Conservation (phyloP, 2,113 vertebrate genomes). For the Bothrops jararaca region DNA sequence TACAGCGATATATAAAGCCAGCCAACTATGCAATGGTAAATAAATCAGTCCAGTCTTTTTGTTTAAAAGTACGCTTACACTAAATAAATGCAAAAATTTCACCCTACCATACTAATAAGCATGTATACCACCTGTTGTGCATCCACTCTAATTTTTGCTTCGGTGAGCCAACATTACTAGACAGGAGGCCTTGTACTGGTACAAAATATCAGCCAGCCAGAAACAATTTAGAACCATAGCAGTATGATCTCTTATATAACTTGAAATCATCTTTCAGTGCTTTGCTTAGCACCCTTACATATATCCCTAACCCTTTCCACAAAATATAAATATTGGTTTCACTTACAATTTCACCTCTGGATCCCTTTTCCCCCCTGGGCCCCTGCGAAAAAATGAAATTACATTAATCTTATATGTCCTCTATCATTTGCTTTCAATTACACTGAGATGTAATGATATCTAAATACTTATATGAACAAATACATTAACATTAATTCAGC, state of each 20-base stretch:
- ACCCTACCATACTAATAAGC: neutral
- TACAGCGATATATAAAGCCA: neutral
- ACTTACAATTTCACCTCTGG: slow-evolving; percentile 89
- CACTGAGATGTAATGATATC: neutral
- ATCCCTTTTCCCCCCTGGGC: slow-evolving; percentile 84
- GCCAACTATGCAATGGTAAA: neutral
- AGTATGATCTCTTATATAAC: neutral
- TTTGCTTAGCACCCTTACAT: neutral
- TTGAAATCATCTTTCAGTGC: neutral
- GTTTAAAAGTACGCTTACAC: neutral
- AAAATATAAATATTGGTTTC: slow-evolving; percentile 26
- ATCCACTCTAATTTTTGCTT: neutral
- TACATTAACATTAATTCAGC: slow-evolving; percentile 15
- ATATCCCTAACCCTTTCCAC: neutral
- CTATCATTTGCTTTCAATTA: neutral
- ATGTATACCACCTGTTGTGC: neutral
- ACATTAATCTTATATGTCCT: slow-evolving; percentile 22
- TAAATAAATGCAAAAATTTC: neutral
- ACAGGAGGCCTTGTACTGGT: neutral
- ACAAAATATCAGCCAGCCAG: neutral
- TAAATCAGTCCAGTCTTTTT: neutral
- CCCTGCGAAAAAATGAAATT: slow-evolving; percentile 74
- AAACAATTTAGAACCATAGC: neutral
- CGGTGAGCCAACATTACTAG: neutral
- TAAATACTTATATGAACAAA: slow-evolving; percentile 11